Conservation (phyloP, 2,888 invertebrate species). For the Nemotelus nigrinus region DNA sequence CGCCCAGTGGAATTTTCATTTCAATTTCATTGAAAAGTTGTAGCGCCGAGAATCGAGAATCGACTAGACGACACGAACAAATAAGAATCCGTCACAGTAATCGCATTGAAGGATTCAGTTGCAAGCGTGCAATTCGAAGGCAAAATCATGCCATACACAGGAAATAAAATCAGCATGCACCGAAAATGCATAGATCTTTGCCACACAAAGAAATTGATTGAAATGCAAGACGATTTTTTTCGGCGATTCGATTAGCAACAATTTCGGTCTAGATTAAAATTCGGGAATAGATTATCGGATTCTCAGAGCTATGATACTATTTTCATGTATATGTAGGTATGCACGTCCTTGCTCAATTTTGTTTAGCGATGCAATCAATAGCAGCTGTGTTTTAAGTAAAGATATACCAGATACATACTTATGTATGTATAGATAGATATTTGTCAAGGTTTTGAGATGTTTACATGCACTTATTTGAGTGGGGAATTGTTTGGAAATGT, state of each 20-base stretch:
- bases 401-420: too few relatives aligned
- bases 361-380: too few relatives aligned
- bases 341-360: too few relatives aligned
- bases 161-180: conserved; percentile 43
- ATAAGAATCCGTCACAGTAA: background rate
- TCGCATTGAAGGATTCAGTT: conserved; percentile 20
- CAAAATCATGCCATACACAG: conserved; percentile 25
- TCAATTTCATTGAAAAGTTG: conserved; percentile 36
- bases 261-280: conserved; percentile 31
- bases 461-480: too few relatives aligned
- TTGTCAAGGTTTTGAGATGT: too few relatives aligned
- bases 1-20: conserved; percentile 31
- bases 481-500: too few relatives aligned
- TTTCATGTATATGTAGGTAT: background rate
- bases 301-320: background rate
- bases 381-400: too few relatives aligned
- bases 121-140: conserved; percentile 24
- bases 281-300: conserved; percentile 24
- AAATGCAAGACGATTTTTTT: conserved; percentile 8
- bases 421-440: too few relatives aligned
- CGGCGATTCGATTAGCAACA: conserved; percentile 6
- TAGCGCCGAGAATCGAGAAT: background rate
- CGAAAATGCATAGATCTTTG: conserved; percentile 35
- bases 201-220: conserved; percentile 25
- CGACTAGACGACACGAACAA: too few relatives aligned